Evolutionary conservation across 2,888 invertebrate species (phyloP).

Genomic region (Mechanitis mazaeus): DNA sequence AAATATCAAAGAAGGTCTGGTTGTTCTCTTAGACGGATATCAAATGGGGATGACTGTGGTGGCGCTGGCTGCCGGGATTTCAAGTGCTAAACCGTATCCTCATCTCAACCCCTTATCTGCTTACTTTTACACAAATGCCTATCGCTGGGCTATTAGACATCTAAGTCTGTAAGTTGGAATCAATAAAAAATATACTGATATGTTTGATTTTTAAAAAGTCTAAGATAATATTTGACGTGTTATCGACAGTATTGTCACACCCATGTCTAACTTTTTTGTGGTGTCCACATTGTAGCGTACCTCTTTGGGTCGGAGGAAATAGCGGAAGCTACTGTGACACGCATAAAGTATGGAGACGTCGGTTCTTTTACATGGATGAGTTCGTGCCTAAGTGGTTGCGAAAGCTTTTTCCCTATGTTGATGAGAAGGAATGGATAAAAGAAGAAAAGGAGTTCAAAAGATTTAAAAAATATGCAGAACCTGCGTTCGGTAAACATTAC

Average conservation of each 20-base stretch:
- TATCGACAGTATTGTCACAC: background rate
- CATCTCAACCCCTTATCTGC: constrained; percentile 45
- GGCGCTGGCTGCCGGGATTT: constrained; percentile 39
- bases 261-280: background rate
- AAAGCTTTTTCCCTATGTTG: constrained; percentile 42
- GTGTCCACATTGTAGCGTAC: constrained; percentile 38
- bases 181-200: too few relatives aligned
- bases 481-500: constrained; percentile 53
- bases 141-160: constrained; percentile 54
- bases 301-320: constrained; percentile 49
- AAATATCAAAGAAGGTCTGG: constrained; percentile 39
- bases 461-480: constrained; percentile 48
- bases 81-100: constrained; percentile 35
- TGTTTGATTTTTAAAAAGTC: too few relatives aligned
- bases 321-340: constrained; percentile 46
- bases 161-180: constrained; percentile 47
- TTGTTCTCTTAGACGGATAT: constrained; percentile 48
- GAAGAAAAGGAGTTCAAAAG: constrained; percentile 43
- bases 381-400: constrained; percentile 52
- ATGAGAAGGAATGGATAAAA: constrained; percentile 46
- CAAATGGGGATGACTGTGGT: constrained; percentile 44
- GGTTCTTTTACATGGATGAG: constrained; percentile 55
- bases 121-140: constrained; percentile 49
- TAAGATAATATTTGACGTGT: background rate
- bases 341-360: constrained; percentile 48